A percentile compares a stretch with the other conserved stretches of the same genome.
Evolutionary conservation across 2,797 vertebrate species (phyloP).

Genomic region (Sandelia bainsii): DNA sequence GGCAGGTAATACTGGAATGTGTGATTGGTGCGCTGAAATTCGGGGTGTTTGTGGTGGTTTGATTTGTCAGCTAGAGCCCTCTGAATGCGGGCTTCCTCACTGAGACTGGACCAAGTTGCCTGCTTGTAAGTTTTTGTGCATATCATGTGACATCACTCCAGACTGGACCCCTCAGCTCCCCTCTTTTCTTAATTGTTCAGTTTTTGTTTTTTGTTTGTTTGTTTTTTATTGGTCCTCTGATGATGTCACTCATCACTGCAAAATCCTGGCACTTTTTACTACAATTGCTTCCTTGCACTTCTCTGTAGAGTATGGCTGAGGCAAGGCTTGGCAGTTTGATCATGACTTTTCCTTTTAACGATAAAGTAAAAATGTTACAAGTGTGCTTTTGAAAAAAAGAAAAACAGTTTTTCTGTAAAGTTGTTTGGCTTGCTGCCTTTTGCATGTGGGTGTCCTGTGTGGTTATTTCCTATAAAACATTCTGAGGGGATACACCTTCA

Average conservation of each 20-base stretch:
- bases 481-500: slow-evolving; percentile 41
- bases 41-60: slow-evolving; percentile 74
- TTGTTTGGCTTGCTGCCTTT: slow-evolving; percentile 72
- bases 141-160: slow-evolving; percentile 64
- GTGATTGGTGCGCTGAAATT: slow-evolving; percentile 70
- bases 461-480: slow-evolving; percentile 52
- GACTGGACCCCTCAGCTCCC: slow-evolving; percentile 50
- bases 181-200: slow-evolving; percentile 30
- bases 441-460: slow-evolving; percentile 76
- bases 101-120: slow-evolving; percentile 77
- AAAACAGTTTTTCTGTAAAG: slow-evolving; percentile 42
- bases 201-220: not conserved
- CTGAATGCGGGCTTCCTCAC: slow-evolving; percentile 73
- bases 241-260: slow-evolving; percentile 61
- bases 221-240: slow-evolving; percentile 35
- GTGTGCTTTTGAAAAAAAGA: slow-evolving; percentile 42
- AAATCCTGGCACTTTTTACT: slow-evolving; percentile 42
- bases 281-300: slow-evolving; percentile 65
- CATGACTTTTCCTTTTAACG: slow-evolving; percentile 48
- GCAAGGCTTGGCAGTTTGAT: slow-evolving; percentile 65
- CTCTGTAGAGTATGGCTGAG: slow-evolving; percentile 56
- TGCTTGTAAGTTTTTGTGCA: slow-evolving; percentile 79
- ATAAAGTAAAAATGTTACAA: slow-evolving; percentile 52
- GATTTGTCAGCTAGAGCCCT: slow-evolving; percentile 76
- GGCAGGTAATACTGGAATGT: slow-evolving; percentile 56